Evolutionary conservation across 2,888 invertebrate genomes (phyloP).

Genomic region (Thumatha senex): DNA sequence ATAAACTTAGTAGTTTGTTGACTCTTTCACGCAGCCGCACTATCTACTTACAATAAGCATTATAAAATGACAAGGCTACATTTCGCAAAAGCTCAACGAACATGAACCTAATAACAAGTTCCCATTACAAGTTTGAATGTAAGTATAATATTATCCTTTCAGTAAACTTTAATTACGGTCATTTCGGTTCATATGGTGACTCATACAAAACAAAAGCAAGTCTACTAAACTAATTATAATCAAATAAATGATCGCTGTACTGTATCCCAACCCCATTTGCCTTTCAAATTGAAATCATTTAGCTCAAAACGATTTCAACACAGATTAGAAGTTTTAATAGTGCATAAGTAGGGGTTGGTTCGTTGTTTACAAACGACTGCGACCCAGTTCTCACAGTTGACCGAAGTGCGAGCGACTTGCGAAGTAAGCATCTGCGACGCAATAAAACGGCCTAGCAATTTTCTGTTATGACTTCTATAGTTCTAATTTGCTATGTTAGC

Average conservation of each 20-base stretch:
- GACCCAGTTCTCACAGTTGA: slow-evolving; percentile 12
- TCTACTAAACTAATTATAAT: not conserved
- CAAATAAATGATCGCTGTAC: not conserved
- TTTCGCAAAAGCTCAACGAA: no score
- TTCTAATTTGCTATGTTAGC: slow-evolving; percentile 2
- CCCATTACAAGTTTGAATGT: no score
- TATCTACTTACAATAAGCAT: no score
- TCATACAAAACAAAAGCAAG: not conserved
- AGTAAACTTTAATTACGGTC: not conserved
- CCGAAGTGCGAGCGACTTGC: slow-evolving; percentile 8
- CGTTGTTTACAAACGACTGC: slow-evolving; percentile 12
- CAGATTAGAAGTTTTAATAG: slow-evolving; percentile 8
- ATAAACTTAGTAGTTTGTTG: no score
- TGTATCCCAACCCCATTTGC: not conserved
- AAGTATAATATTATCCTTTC: not conserved
- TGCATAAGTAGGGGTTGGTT: slow-evolving; percentile 5
- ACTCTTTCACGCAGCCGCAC: no score
- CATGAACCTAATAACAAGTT: no score
- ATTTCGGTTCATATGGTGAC: no score
- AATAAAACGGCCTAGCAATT: slow-evolving; percentile 10
- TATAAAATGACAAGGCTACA: no score
- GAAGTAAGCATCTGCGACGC: slow-evolving; percentile 9
- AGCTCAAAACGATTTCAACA: not conserved
- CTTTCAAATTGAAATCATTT: slow-evolving; percentile 5
- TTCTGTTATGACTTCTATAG: slow-evolving; percentile 8